Base-by-base conservation (phyloP, 2,888 invertebrate genomes). In the Peribatodes rhomboidaria region DNA sequence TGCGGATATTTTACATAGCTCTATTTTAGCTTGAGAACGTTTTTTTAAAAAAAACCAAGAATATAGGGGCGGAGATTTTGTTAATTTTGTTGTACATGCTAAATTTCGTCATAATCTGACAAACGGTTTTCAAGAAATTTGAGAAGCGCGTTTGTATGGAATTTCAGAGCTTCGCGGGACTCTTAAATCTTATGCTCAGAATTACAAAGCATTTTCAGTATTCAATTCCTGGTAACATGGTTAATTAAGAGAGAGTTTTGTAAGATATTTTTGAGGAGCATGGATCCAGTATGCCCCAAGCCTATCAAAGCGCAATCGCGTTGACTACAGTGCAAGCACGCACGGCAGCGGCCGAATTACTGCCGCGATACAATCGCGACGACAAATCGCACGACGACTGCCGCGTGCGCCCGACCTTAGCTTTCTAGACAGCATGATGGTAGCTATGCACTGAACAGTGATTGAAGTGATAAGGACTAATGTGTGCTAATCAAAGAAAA, bases 301-400 rank as follows among this genome's bases (percentile, higher is more conserved):
- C 80, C 59, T 78, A 59, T 69, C 33, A 16, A 37, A 76, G 80
- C 73, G 78, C 81, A 82, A 83, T 84, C 81, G 82, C 76, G 69
- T 68, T 69, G 76, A 55, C 47, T 59, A 46, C 57, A 52, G 83
- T 79, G 80, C 81, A 77, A 82, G 82, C 88, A 89, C 88, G 89
- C 89, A 88, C 86, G 83, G 83, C 85, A 82, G 82, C 75, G 84
- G 81, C 86, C 87, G 84, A 86, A 89, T 89, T 88, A 87, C 88
- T 79, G 75, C 72, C 67, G 47, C 64, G 88, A 88, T 89, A 84
- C 69, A 52, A 88, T 89, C 88, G 74, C 67, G 70, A 82, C 84
- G 88, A 87, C 87, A 87, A 87, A 87, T 86, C 86, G 86, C 82
- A 82, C 81, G 80, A 80, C 82, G n/a, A n/a, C 76, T 1, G 74